Base-by-base conservation (phyloP, 1,140 invertebrate genomes). In the Vanessa tameamea region DNA sequence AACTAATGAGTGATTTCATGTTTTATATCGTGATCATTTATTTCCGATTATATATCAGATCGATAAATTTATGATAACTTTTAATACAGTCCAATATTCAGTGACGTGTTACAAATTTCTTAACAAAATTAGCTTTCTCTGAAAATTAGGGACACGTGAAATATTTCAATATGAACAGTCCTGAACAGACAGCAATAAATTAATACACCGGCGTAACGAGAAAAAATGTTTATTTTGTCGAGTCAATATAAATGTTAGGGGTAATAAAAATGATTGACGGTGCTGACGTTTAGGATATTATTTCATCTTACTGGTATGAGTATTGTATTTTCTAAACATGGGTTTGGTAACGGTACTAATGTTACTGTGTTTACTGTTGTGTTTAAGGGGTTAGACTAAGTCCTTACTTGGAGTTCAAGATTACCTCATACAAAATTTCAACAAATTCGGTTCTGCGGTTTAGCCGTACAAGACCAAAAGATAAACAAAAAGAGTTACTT, bases 231-330 rank as follows among this genome's bases (percentile, higher is more conserved):
- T 50, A 20, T 48, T 65, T 48, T 65, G 13, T 48, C 20, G 31
- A 71, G 57, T 69, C 66, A 50, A 74, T 64, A 74, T 64, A 74
- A 69, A 74, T 68, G 69, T 74, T 53, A 68, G 72, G 31, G n/a
- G 37, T 64, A 69, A 74, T 74, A 64, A 74, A 74, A 69, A 53
- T 70, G 37, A 69, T 74, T 23, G 50, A 68, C 66, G 66, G 51
- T n/a, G 48, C 15, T 55, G 51, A n/a, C 13, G 50, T 23, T 15
- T 68, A n/a, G 16, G 15, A 50, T 43, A 43, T 31, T 47, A 31
- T 67, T 67, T 67, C 50, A 51, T 51, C 14, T 51, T n/a, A n/a
- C 48, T 50, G 48, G n/a, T n/a, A 12, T 4, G 48, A 51, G n/a
- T 51, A n/a, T 51, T 51, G 13, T 15, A 5, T 51, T 51, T 51